Evolutionary conservation across 2,888 invertebrate species (phyloP).

Genomic region (Metallyticus violacea): DNA sequence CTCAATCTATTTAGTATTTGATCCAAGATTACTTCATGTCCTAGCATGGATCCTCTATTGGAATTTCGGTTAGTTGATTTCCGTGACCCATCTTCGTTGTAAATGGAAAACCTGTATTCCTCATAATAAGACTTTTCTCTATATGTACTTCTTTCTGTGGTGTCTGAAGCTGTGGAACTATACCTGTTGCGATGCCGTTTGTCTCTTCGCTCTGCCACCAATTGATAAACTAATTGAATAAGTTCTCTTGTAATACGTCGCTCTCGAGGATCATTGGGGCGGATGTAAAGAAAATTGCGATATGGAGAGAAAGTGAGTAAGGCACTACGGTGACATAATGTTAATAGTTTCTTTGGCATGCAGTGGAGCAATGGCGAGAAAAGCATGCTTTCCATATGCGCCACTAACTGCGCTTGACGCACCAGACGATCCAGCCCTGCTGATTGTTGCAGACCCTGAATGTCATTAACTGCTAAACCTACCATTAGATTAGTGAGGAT

Average conservation of each 20-base stretch:
- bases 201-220: conserved; percentile 67
- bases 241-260: conserved; percentile 72
- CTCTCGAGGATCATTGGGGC: conserved; percentile 81
- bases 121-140: background rate
- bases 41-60: background rate
- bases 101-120: background rate
- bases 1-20: background rate
- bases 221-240: conserved; percentile 67
- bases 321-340: conserved; percentile 67
- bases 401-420: conserved; percentile 77
- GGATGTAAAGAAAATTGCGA: conserved; percentile 68
- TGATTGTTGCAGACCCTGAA: conserved; percentile 55
- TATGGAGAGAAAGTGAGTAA: conserved; percentile 71
- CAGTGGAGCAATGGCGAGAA: conserved; percentile 68
- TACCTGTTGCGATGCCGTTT: conserved; percentile 5
- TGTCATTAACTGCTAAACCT: conserved; percentile 82
- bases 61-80: background rate
- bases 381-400: conserved; percentile 77
- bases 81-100: background rate
- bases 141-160: background rate
- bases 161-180: background rate
- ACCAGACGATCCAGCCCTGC: conserved; percentile 75
- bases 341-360: conserved; percentile 58
- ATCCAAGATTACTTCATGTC: background rate
- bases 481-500: conserved; percentile 81